A percentile compares a stretch with the other conserved stretches of the same genome.
Evolutionary conservation across 2,797 vertebrate genomes (phyloP).

Genomic region (Leuciscus waleckii): DNA sequence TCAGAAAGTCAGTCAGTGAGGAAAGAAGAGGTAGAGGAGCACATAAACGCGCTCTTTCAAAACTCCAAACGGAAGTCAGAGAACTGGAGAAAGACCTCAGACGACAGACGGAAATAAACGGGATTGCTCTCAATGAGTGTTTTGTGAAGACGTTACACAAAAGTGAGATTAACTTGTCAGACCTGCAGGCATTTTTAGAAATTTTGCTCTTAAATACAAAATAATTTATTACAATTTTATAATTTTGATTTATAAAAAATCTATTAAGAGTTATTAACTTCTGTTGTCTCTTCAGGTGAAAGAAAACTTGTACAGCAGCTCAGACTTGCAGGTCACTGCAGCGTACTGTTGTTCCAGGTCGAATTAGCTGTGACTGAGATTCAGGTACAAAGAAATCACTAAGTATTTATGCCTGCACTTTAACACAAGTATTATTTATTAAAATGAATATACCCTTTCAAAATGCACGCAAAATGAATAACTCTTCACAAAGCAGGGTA

Average conservation of each 20-base stretch:
- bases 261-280: neutral
- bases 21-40: slow-evolving; percentile 7
- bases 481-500: neutral
- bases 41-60: slow-evolving; percentile 58
- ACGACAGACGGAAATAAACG: slow-evolving; percentile 79
- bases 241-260: neutral
- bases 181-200: neutral
- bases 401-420: neutral
- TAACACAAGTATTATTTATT: neutral
- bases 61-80: slow-evolving; percentile 75
- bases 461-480: neutral
- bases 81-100: slow-evolving; percentile 78
- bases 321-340: slow-evolving; percentile 80
- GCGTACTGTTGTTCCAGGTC: slow-evolving; percentile 80
- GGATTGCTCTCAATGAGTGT: slow-evolving; percentile 80
- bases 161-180: slow-evolving; percentile 71
- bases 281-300: slow-evolving; percentile 62
- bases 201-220: neutral
- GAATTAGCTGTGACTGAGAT: slow-evolving; percentile 85
- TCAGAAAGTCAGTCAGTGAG: slow-evolving; percentile 30
- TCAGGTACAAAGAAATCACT: slow-evolving; percentile 75
- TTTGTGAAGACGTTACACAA: slow-evolving; percentile 75
- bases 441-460: neutral
- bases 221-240: neutral
- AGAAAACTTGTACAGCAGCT: slow-evolving; percentile 73